phyloP scores from a whole-genome alignment of 1,140 invertebrate genomes.

The Venturia canescens region DNA sequence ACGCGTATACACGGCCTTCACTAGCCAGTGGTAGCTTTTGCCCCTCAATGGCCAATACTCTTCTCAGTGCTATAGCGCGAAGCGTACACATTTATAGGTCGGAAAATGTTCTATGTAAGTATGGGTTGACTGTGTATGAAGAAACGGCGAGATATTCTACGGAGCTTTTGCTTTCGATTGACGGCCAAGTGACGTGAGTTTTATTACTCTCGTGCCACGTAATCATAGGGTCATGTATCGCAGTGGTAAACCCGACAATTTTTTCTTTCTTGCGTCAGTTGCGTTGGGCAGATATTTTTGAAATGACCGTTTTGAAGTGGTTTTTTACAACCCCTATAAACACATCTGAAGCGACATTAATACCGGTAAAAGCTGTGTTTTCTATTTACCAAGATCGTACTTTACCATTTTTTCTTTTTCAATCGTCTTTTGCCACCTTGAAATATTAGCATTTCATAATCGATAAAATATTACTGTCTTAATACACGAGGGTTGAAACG shows the following conservation, averaged over 20 bases:
- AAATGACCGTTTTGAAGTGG: background rate
- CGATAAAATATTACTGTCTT: no score
- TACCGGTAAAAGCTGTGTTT: no score
- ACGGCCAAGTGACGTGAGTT: background rate
- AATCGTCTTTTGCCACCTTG: background rate
- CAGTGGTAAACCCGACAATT: background rate
- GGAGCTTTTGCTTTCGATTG: background rate
- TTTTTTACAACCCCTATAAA: no score
- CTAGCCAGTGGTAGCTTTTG: constrained; percentile 6
- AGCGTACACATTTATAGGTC: background rate
- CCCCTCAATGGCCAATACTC: constrained; percentile 9
- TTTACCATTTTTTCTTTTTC: background rate
- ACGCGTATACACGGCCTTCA: background rate
- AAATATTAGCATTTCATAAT: no score
- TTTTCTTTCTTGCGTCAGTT: background rate
- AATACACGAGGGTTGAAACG: no score
- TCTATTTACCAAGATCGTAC: background rate
- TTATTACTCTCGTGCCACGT: background rate
- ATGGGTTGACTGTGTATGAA: background rate
- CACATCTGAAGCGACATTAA: no score
- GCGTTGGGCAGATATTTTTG: background rate
- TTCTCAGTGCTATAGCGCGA: background rate
- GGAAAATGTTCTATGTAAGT: background rate
- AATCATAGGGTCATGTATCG: background rate
- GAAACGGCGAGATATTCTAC: background rate